A percentile compares a stretch with the other conserved stretches of the same genome.
Evolutionary conservation across 1,140 invertebrate species (phyloP).

Genomic region (Drosophila pandora): DNA sequence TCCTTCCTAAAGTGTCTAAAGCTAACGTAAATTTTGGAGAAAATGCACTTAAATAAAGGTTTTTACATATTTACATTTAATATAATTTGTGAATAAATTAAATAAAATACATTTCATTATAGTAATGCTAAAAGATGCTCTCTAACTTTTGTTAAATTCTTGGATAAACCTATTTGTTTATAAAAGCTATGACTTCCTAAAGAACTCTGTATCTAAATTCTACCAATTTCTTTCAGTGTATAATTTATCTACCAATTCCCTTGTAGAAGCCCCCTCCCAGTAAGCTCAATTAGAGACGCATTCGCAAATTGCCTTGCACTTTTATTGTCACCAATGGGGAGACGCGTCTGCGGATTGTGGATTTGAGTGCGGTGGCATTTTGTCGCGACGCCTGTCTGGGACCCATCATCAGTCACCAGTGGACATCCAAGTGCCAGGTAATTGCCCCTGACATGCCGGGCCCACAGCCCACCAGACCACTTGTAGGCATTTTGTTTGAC

Average conservation of each 20-base stretch:
- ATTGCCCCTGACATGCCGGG: conserved; percentile 74
- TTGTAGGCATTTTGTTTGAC: conserved; percentile 78
- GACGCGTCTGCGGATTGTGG: conserved; percentile 40
- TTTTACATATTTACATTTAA: not conserved
- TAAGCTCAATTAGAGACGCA: conserved; percentile 75
- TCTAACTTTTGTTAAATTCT: too few relatives aligned
- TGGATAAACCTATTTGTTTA: not conserved
- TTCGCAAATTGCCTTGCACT: conserved; percentile 74
- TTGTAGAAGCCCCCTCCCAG: not conserved
- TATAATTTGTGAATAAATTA: too few relatives aligned
- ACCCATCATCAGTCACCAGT: conserved; percentile 49
- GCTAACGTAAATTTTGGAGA: conserved; percentile 23
- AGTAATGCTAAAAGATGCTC: too few relatives aligned
- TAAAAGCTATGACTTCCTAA: not conserved
- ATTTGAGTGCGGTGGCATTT: conserved; percentile 68
- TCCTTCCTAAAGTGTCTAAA: conserved; percentile 59
- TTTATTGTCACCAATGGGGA: conserved; percentile 70
- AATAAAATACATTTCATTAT: too few relatives aligned
- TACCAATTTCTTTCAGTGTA: conserved; percentile 6
- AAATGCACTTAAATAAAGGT: not conserved
- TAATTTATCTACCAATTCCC: conserved; percentile 13
- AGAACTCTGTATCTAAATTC: not conserved
- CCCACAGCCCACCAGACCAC: conserved; percentile 21
- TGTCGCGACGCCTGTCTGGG: conserved; percentile 69
- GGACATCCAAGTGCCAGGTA: conserved; percentile 58